Evolutionary conservation across 2,113 vertebrate genomes (phyloP), one percentile per base, ranked within the genome.

Genomic region (Psilopsiagon aymara): DNA sequence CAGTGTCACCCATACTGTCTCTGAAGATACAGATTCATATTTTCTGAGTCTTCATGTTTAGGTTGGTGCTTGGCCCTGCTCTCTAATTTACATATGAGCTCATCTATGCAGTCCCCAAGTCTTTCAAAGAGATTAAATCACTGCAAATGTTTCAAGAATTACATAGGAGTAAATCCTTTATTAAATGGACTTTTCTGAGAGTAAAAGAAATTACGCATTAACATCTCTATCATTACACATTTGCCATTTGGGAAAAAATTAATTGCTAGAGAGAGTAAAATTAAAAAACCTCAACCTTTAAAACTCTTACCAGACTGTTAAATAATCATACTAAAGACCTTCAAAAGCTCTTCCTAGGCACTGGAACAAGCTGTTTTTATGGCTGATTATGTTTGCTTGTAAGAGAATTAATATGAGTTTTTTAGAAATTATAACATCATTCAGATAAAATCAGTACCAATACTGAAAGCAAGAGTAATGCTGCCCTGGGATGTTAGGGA

Each of bases 281-380:
- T 68, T 17, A 60, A 79, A 81, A 92, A 59, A 17, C 25, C 21
- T 59, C 57, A 11, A 8, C 35, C 35, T 80, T 87, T 67, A 67
- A 86, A 92, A 85, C 37, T 59, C 59, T 59, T 74, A 66, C 21
- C 33, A 77, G 53, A 47, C 46, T 9, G 1, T 90, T 94, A 90
- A 94, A 59, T 28, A 88, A 20, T 82, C 59, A 46, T 2, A 31
- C 21, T 57, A 51, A 85, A 85, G 63, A 80, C 41, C 53, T 90
- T 94, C 79, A 88, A 93, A 95, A 39, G 17, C 51, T 70, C 43
- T 86, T 97, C 18, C 28, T 25, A 77, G 23, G 23, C 63, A 86
- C 33, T 71, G 82, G 71, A 92, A 90, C 71, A 82, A 70, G n/a
- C 17, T 86, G 53, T 21, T 95, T 96, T 88, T 90, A 70, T 74